Evolutionary conservation across 2,113 vertebrate genomes (phyloP), one percentile per base, ranked within the genome.

Genomic region (Otolemur garnettii): DNA sequence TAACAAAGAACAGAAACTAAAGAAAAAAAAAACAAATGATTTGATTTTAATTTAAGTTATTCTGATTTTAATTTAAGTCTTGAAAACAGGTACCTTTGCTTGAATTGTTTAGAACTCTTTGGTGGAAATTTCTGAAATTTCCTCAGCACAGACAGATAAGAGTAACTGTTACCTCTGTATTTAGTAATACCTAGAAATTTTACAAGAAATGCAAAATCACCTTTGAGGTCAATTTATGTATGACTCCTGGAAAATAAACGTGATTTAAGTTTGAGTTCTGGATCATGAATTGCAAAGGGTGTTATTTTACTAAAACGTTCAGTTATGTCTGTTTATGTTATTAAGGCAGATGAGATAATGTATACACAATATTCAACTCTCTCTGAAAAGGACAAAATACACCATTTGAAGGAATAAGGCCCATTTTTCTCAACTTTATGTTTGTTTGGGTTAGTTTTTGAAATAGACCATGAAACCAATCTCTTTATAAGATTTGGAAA

Each of bases 401-500:
- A 96, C 96, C 87, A 38, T 96, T 87, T 94, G 93, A 95, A 94
- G 53, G 91, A 93, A 95, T 94, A 91, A 91, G 42, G 33, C 45
- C 71, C 57, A 92, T 97, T 96, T 95, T 92, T 93, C 82, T 97
- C 95, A 95, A 87, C 26, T 78, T 96, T 96, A 74, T 93, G 64
- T 91, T 93, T 91, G n/a, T 71, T 95, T 74, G 22, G 45, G 26
- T 33, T 95, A 9, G 50, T 94, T 82, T 78, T 88, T 96, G 57
- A 91, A 94, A 57, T 88, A 93, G 90, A 89, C n/a, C 59, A 77
- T 50, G 21, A 97, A 93, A 77, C 19, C 72, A 81, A 64, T 7
- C 33, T 93, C 80, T 88, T 93, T 93, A 83, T 60, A 90, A 87
- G 18, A 78, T 55, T 35, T 95, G 3, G 38, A 72, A 59, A 71